phyloP scores from a whole-genome alignment of 2,797 vertebrate species.

The Acanthurus leucopareius region DNA sequence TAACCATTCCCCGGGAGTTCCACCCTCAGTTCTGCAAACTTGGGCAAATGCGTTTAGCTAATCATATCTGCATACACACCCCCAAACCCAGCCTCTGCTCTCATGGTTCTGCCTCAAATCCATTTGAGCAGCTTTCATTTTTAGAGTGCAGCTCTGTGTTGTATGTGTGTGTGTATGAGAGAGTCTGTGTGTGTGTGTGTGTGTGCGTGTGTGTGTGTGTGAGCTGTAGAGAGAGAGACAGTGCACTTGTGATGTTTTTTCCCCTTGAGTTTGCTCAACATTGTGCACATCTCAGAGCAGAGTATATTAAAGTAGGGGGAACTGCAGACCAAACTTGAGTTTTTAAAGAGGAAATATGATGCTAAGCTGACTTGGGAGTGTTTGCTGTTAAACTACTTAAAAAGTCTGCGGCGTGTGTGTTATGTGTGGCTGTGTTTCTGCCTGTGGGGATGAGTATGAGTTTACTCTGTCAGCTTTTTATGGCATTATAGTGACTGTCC shows the following conservation, averaged over 20 bases:
- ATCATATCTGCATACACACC: constrained; percentile 70
- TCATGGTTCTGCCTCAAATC: constrained; percentile 78
- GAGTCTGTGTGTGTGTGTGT: constrained; percentile 12
- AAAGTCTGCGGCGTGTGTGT: constrained; percentile 46
- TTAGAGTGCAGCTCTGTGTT: constrained; percentile 63
- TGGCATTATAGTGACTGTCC: constrained; percentile 61
- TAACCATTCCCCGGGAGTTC: constrained; percentile 55
- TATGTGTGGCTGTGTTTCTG: constrained; percentile 47
- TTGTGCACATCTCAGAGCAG: constrained; percentile 55
- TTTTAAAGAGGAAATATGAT: constrained; percentile 69
- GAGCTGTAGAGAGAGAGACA: not conserved
- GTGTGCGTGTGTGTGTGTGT: constrained; percentile 10
- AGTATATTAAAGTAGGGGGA: constrained; percentile 71
- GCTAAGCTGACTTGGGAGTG: constrained; percentile 70
- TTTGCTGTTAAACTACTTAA: constrained; percentile 63
- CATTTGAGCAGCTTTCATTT: constrained; percentile 80
- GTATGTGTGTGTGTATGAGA: constrained; percentile 29
- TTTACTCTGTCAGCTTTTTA: constrained; percentile 72
- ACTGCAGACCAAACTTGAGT: constrained; percentile 62
- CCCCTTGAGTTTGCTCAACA: constrained; percentile 35
- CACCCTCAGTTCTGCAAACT: constrained; percentile 56
- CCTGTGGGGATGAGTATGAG: constrained; percentile 45
- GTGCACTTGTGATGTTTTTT: constrained; percentile 31
- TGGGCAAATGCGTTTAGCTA: constrained; percentile 62
- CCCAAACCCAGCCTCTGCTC: constrained; percentile 65